Conservation (phyloP, 2,797 vertebrate species). For the Bryconaethiops microstoma region DNA sequence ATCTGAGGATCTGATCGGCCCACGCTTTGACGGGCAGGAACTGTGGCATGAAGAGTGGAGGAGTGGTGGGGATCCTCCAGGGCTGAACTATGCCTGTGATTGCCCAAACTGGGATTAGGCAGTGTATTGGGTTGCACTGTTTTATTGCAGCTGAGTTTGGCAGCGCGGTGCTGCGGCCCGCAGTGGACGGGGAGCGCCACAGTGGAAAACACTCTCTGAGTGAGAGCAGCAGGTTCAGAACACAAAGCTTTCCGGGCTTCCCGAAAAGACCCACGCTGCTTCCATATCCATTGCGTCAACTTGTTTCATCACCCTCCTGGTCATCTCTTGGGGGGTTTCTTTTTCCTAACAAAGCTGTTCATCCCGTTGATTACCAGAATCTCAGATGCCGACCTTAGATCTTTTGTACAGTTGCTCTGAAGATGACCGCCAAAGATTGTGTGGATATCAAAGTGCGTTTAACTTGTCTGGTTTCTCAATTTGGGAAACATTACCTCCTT, state of each 20-base stretch:
- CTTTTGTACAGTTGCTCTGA: neutral
- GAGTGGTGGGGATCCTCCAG: slow-evolving; percentile 54
- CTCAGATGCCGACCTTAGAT: neutral
- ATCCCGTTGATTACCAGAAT: neutral
- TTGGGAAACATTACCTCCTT: slow-evolving; percentile 15
- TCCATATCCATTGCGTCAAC: neutral
- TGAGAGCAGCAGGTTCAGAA: slow-evolving; percentile 69
- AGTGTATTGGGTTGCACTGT: slow-evolving; percentile 70
- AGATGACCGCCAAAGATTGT: neutral
- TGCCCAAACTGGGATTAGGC: slow-evolving; percentile 70
- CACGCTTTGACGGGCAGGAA: slow-evolving; percentile 46
- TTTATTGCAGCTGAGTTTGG: slow-evolving; percentile 68
- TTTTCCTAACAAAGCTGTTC: neutral
- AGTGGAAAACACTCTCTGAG: slow-evolving; percentile 60
- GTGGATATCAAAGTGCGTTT: neutral
- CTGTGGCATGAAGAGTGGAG: slow-evolving; percentile 14
- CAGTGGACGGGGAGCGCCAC: slow-evolving; percentile 58
- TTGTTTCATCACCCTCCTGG: neutral
- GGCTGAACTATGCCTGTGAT: slow-evolving; percentile 65
- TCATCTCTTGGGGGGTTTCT: neutral
- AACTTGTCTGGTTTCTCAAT: neutral
- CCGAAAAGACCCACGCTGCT: neutral
- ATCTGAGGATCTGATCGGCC: slow-evolving; percentile 20
- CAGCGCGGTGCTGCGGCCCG: slow-evolving; percentile 44
- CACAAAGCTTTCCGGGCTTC: slow-evolving; percentile 4